These are phyloP conservation scores for Dendrophyllia cribrosa DNA, from an alignment of 64 coral and sea anemone genomes.

Conservation along the genomic window DNA sequence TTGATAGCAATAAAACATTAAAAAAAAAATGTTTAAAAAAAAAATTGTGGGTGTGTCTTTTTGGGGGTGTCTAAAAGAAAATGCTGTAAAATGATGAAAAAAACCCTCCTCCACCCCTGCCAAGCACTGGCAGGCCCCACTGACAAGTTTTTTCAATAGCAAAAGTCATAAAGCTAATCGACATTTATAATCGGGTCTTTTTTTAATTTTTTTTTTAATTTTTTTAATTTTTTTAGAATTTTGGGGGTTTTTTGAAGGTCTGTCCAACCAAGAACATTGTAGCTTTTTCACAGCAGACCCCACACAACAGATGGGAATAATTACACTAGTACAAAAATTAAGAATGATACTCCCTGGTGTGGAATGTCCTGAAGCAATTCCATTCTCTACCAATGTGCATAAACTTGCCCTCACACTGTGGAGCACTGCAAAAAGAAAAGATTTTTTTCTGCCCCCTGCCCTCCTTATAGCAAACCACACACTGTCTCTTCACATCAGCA, in stretches of 20 bases:
- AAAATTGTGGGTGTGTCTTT: background rate
- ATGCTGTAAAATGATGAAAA: background rate
- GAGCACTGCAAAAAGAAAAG: slow-evolving; percentile 61
- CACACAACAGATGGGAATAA: too few species aligned
- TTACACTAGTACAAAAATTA: too few species aligned
- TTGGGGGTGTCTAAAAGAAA: background rate
- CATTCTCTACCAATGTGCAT: slow-evolving; percentile 30
- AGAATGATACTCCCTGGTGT: slow-evolving; percentile 60
- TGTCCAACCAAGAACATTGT: too few species aligned
- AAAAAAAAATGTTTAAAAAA: background rate
- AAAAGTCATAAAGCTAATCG: too few species aligned
- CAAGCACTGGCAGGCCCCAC: background rate
- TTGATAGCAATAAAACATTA: background rate
- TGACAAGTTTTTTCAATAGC: background rate
- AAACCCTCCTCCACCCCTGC: background rate
- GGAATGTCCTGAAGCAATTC: slow-evolving; percentile 67
- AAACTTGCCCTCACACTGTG: slow-evolving; percentile 54
- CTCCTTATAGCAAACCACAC: slow-evolving; percentile 77
- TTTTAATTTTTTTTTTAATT: too few species aligned
- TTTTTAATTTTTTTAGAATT: too few species aligned
- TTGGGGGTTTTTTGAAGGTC: background rate
- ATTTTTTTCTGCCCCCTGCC: slow-evolving; percentile 69
- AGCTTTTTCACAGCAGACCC: too few species aligned
- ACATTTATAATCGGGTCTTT: too few species aligned
- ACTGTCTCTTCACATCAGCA: slow-evolving; percentile 51